Evolutionary conservation across 2,888 invertebrate species (phyloP).

Genomic region (Tinea pellionella): DNA sequence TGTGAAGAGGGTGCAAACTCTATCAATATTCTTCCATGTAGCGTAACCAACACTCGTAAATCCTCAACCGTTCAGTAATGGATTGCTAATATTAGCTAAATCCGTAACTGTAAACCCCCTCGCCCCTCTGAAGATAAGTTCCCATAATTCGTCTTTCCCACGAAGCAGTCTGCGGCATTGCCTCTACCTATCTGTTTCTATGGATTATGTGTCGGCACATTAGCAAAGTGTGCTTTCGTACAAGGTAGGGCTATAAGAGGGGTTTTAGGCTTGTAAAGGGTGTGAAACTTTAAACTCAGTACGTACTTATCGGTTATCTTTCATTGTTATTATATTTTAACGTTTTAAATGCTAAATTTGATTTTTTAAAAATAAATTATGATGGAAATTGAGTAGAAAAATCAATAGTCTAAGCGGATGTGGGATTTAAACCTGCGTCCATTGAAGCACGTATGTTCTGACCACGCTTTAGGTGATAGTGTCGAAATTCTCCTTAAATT

Average conservation of each 20-base stretch:
- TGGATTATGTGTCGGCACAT: constrained; percentile 16
- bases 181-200: constrained; percentile 38
- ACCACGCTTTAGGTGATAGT: too few relatives aligned
- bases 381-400: neutral
- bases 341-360: too few relatives aligned
- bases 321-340: too few relatives aligned
- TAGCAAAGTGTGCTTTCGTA: neutral
- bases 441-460: too few relatives aligned
- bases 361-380: too few relatives aligned
- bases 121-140: constrained; percentile 28
- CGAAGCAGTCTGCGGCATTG: constrained; percentile 25
- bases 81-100: constrained; percentile 67
- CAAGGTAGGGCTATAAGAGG: neutral
- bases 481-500: too few relatives aligned
- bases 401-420: too few relatives aligned
- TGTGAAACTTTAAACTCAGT: neutral
- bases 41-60: constrained; percentile 18
- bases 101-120: constrained; percentile 50
- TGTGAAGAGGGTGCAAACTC: constrained; percentile 15
- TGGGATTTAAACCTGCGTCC: too few relatives aligned
- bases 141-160: constrained; percentile 53
- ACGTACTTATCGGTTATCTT: too few relatives aligned
- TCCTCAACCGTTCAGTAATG: constrained; percentile 39
- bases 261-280: neutral
- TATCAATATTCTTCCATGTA: constrained; percentile 17